Evolutionary conservation across 1,140 invertebrate genomes (phyloP), one percentile per base, ranked within the genome.

Genomic region (Plutomurus gul): DNA sequence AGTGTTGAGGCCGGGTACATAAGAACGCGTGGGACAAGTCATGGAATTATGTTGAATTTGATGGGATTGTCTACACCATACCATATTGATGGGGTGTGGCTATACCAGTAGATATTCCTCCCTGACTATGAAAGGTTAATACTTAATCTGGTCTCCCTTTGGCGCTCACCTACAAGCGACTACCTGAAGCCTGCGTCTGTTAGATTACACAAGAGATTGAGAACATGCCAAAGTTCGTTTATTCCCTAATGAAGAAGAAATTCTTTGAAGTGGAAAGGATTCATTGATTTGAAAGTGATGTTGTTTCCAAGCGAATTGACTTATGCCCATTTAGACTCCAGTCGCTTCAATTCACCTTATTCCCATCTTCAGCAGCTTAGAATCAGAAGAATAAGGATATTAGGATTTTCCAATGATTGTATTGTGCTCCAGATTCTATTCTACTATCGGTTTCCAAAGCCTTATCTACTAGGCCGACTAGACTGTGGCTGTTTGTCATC

Each of bases 201-300:
- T n/a, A n/a, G n/a, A 30, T 27, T 60, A 65, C 56, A 33, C 10
- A 30, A 16, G 56, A 65, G 30, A 33, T 27, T 65, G 56, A 33
- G 36, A 33, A n/a, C 56, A 65, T 33, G 56, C 36, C 56, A 65
- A 65, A 65, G 56, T 65, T 65, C 56, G 36, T 27, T 43, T 33
- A 33, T 16, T 30, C 56, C 36, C 36, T 65, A 65, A 65, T 65
- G 56, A 65, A 65, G 56, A 33, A 36, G 25, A n/a, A 13, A 33
- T 30, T 65, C 51, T 4, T 11, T 6, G 25, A 13, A 30, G 27
- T 65, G 5, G 56, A 65, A 65, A 65, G 27, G 25, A 65, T 65
- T 65, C 56, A n/a, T 36, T 65, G 56, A 65, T 65, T 65, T 30
- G 56, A 65, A 65, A 65, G 36, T 65, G 56, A 65, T 65, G 56